Base-by-base conservation (phyloP, 2,888 invertebrate genomes). In the Caenorhabditis wallacei region DNA sequence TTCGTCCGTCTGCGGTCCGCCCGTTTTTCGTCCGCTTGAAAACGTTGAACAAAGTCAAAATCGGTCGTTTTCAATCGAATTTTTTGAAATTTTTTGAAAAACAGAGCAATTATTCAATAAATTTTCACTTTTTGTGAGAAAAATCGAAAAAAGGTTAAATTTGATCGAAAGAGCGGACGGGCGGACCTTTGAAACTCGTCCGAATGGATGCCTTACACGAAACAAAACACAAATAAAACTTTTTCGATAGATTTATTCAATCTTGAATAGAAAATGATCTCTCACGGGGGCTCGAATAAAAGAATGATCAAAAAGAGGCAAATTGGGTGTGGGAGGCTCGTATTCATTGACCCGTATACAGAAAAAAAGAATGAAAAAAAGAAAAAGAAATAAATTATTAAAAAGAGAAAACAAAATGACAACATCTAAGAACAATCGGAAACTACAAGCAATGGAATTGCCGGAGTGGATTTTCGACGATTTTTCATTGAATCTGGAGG, bases 401-500 rank as follows among this genome's bases (percentile, higher is more conserved):
- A 30, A 37, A 51, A 22, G 24, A 13, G 37, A 56, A 69, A 43
- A 40, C 43, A 69, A 69, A 1, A 56, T 56, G 11, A 56, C 56
- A 69, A 53, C n/a, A 43, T 54, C 61, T 75, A 72, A 20, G 78
- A 76, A 40, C 76, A 80, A 64, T 76, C 80, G 20, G 78, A 78
- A 56, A 84, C 84, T 40, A 84, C 84, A 11, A 84, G 78, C 43
- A 84, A 46, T 35, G 84, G 80, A 43, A 84, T 84, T 2, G 83
- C 83, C n/a, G 83, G 83, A 37, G 83, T 80, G 2, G 80, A 80
- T 66, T 80, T 79, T 20, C 83, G 69, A 8, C 83, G 78, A 61
- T 71, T 68, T 46, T 57, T 46, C 5, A 43, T 22, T 0, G 30
- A n/a, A 13, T 72, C 69, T 4, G 78, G 74, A 5, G 78, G 82